Evolutionary conservation across 2,888 invertebrate genomes (phyloP).

Genomic region (Hololepta plana): DNA sequence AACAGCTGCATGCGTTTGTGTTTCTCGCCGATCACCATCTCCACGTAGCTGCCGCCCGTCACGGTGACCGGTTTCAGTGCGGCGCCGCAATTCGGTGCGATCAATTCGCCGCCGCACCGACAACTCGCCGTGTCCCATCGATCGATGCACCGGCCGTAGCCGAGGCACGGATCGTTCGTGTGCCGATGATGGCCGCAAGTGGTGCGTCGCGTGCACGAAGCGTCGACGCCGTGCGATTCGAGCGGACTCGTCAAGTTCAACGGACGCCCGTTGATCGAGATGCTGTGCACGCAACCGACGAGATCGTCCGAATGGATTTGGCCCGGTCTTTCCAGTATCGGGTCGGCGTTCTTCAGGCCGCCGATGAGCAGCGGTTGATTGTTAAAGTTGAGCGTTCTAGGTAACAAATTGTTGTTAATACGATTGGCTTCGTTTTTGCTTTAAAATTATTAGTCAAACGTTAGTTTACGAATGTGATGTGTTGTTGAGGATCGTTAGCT

Average conservation of each 20-base stretch:
- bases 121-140: slow-evolving; percentile 64
- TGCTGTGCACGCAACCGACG: slow-evolving; percentile 84
- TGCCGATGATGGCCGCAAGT: slow-evolving; percentile 35
- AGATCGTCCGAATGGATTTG: slow-evolving; percentile 86
- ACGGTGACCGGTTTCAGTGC: slow-evolving; percentile 68
- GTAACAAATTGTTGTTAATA: slow-evolving; percentile 4
- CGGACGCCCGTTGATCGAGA: slow-evolving; percentile 69
- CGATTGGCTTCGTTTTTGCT: not conserved
- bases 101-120: slow-evolving; percentile 46
- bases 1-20: slow-evolving; percentile 74
- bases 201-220: slow-evolving; percentile 58
- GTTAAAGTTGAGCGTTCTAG: slow-evolving; percentile 77
- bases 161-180: slow-evolving; percentile 39
- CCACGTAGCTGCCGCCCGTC: slow-evolving; percentile 58
- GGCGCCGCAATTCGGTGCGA: slow-evolving; percentile 62
- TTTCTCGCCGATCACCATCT: slow-evolving; percentile 64
- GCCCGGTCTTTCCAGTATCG: slow-evolving; percentile 72
- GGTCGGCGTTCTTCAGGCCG: slow-evolving; percentile 68
- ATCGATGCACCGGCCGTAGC: slow-evolving; percentile 58
- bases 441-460: not conserved
- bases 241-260: slow-evolving; percentile 66
- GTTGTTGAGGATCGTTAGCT: too few species aligned
- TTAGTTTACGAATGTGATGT: not conserved
- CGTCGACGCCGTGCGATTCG: slow-evolving; percentile 49
- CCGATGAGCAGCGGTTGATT: slow-evolving; percentile 74